Percentiles rank a stretch among this genome's conserved stretches.
These are phyloP conservation scores for Acarapis woodi DNA, from an alignment of 1,140 invertebrate genomes.

Conservation along the genomic window DNA sequence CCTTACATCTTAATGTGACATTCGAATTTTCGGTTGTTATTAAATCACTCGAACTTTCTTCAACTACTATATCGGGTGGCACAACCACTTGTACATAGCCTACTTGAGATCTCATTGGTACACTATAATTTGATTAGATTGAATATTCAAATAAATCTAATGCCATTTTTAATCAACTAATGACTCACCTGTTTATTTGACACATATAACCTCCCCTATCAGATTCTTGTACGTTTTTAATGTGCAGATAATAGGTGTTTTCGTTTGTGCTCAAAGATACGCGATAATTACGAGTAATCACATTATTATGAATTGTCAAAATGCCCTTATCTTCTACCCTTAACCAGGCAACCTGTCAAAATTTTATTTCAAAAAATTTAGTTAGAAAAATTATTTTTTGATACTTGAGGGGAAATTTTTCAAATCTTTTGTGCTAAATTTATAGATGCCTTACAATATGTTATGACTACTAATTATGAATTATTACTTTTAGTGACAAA, in stretches of 20 bases:
- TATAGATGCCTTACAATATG: neutral
- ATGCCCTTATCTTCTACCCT: constrained; percentile 77
- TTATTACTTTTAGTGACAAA: too few species aligned
- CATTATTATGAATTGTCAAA: constrained; percentile 58
- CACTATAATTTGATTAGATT: too few species aligned
- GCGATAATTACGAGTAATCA: constrained; percentile 64
- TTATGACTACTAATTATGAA: neutral
- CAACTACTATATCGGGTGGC: constrained; percentile 72
- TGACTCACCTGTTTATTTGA: constrained; percentile 2
- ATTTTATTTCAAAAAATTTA: too few species aligned
- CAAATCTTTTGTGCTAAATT: too few species aligned
- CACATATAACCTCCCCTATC: constrained; percentile 30
- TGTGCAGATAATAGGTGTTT: constrained; percentile 40
- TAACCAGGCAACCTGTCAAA: constrained; percentile 38
- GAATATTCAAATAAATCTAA: too few species aligned
- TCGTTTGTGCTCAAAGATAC: constrained; percentile 61
- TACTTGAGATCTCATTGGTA: constrained; percentile 61
- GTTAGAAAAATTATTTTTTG: too few species aligned
- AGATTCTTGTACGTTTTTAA: constrained; percentile 57
- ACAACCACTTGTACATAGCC: constrained; percentile 75
- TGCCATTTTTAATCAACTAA: too few species aligned
- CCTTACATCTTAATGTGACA: constrained; percentile 54
- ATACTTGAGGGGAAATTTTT: too few species aligned
- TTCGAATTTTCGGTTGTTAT: constrained; percentile 66
- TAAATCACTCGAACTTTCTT: constrained; percentile 56